Conservation (phyloP, 2,797 vertebrate species). For the Lutjanus argentimaculatus region DNA sequence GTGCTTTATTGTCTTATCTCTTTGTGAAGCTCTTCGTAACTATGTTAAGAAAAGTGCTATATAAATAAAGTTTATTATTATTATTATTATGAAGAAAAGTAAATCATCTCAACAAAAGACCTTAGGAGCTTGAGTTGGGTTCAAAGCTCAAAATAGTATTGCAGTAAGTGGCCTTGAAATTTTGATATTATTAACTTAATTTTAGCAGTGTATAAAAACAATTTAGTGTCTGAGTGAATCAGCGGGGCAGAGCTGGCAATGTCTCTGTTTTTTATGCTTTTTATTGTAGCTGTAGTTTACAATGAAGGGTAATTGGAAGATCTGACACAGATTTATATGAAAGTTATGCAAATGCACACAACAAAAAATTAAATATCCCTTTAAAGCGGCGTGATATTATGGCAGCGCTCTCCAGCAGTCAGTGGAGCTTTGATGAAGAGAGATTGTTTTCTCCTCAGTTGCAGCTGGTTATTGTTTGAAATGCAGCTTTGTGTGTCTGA, state of each 20-base stretch:
- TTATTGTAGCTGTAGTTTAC: slow-evolving; percentile 32
- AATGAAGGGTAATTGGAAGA: slow-evolving; percentile 33
- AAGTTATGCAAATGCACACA: slow-evolving; percentile 28
- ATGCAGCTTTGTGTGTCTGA: slow-evolving; percentile 42
- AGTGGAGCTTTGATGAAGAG: slow-evolving; percentile 46
- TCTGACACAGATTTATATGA: slow-evolving; percentile 23
- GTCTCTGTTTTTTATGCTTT: slow-evolving; percentile 27
- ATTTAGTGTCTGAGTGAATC: slow-evolving; percentile 10
- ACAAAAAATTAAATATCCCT: slow-evolving; percentile 32
- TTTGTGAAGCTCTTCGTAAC: too few species aligned
- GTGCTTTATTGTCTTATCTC: too few species aligned
- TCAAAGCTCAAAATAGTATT: too few species aligned
- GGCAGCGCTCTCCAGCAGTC: slow-evolving; percentile 7
- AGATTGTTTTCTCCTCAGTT: slow-evolving; percentile 33
- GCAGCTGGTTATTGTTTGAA: slow-evolving; percentile 57
- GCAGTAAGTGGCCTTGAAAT: too few species aligned
- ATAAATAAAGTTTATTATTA: too few species aligned
- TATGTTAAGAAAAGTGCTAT: too few species aligned
- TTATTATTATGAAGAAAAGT: too few species aligned
- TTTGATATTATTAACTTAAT: too few species aligned
- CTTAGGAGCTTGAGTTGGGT: too few species aligned
- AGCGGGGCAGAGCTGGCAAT: not conserved
- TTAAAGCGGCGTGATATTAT: slow-evolving; percentile 35
- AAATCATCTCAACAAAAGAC: too few species aligned
- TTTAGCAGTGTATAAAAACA: slow-evolving; percentile 18